phyloP scores from a whole-genome alignment of 2,113 vertebrate genomes.

The Agelaius tricolor region DNA sequence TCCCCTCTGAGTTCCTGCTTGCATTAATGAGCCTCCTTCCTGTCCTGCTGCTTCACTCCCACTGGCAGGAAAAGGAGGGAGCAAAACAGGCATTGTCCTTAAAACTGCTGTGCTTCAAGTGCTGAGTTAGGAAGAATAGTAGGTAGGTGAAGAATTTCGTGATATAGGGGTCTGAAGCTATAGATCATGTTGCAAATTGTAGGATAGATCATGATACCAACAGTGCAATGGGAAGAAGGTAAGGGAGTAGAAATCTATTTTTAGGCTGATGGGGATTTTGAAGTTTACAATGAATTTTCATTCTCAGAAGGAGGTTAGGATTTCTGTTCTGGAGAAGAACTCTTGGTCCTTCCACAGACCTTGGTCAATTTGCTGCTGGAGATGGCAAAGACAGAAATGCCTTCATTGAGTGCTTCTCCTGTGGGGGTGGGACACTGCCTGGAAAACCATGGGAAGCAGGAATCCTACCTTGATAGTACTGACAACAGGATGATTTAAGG shows the following conservation, averaged over 20 bases:
- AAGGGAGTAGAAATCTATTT: too few species aligned
- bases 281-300: too few species aligned
- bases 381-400: neutral
- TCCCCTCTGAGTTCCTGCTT: neutral
- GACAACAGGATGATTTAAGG: neutral
- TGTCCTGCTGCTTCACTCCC: neutral
- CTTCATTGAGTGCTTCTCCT: rapidly evolving
- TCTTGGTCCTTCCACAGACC: neutral
- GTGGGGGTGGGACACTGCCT: neutral
- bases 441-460: neutral
- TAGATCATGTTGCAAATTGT: too few species aligned
- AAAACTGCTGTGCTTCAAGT: neutral
- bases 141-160: too few species aligned
- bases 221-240: too few species aligned
- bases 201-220: too few species aligned
- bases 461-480: neutral
- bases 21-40: neutral
- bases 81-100: neutral
- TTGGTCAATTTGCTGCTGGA: neutral
- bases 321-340: too few species aligned
- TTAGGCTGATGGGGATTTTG: too few species aligned
- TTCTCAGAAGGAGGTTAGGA: too few species aligned
- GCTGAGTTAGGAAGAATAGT: too few species aligned
- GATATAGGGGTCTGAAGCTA: too few species aligned
- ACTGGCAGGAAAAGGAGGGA: neutral